Evolutionary conservation across 2,888 invertebrate genomes (phyloP), one percentile per base, ranked within the genome.

Genomic region (Drosophila atripex): DNA sequence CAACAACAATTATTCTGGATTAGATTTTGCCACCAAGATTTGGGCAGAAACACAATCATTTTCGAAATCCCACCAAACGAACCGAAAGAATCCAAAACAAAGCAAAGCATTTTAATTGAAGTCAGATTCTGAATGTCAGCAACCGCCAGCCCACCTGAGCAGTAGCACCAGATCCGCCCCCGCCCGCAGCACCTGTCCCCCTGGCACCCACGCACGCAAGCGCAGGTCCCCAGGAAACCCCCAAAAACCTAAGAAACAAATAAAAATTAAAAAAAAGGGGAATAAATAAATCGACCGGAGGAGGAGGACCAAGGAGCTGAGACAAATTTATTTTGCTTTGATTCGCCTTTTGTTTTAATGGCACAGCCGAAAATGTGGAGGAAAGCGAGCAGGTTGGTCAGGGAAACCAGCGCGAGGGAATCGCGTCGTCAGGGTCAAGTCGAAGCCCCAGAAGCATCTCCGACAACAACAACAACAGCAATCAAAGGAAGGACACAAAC

Each of bases 381-480:
- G 50, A 71, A 71, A 75, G 64, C 58, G 57, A 61, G 47, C 56
- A 55, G 52, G 54, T 54, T 73, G 58, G 75, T 68, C 55, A 75
- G 56, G 71, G 72, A 72, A 74, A 75, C 76, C 76, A 58, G 71
- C 64, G 56, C 70, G 63, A 75, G 64, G 63, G 79, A 80, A 84
- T 77, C 88, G 88, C 77, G 79, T 87, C 88, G 89, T 90, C 89
- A 89, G 90, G 89, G 85, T 77, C 74, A 79, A 63, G 56, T 47
- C 41, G 61, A 69, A 76, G 61, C 25, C 76, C 75, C 52, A 55
- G 46, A 51, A 72, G 38, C 77, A 69, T 49, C 60, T 60, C 53
- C 54, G 66, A 46, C 47, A 61, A 58, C 52, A 73, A 74, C 50
- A 68, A 14, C 56, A 70, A 23, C 60, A 53, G 53, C 56, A 72